These are phyloP conservation scores for Bombus impatiens DNA, from an alignment of 1,140 invertebrate species.

Conservation along the genomic window DNA sequence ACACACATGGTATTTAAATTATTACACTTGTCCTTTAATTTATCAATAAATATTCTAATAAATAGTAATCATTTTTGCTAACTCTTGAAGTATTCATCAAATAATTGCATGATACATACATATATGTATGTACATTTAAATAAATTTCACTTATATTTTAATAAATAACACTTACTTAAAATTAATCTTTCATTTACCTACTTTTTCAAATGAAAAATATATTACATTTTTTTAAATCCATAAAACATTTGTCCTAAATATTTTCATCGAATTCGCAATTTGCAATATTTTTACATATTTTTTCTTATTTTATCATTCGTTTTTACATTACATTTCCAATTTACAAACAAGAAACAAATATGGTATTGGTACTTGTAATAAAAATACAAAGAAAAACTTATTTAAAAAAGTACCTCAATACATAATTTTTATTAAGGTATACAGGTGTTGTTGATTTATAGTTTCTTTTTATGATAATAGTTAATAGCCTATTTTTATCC, in stretches of 20 bases:
- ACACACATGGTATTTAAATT: not conserved
- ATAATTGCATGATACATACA: conserved; percentile 15
- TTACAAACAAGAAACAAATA: not conserved
- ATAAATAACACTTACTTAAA: conserved; percentile 39
- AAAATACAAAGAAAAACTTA: conserved; percentile 71
- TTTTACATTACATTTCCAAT: conserved; percentile 13
- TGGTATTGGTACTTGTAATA: conserved; percentile 32
- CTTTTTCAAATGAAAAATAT: conserved; percentile 6
- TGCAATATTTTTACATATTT: conserved; percentile 2
- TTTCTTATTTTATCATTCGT: not conserved
- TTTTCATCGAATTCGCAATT: not conserved
- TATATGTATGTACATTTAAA: conserved; percentile 28
- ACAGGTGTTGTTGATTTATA: conserved; percentile 80
- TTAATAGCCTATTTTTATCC: conserved; percentile 78
- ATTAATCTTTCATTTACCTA: conserved; percentile 4
- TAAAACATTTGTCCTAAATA: not conserved
- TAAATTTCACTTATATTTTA: conserved; percentile 31
- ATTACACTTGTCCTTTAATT: not conserved
- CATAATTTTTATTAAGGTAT: conserved; percentile 83
- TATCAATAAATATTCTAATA: conserved; percentile 11
- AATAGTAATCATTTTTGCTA: not conserved
- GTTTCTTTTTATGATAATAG: conserved; percentile 80
- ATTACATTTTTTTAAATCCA: not conserved
- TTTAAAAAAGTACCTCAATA: conserved; percentile 83
- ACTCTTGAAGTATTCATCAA: not conserved